Evolutionary conservation across 2,888 invertebrate genomes (phyloP).

Genomic region (Gerris lacustris): DNA sequence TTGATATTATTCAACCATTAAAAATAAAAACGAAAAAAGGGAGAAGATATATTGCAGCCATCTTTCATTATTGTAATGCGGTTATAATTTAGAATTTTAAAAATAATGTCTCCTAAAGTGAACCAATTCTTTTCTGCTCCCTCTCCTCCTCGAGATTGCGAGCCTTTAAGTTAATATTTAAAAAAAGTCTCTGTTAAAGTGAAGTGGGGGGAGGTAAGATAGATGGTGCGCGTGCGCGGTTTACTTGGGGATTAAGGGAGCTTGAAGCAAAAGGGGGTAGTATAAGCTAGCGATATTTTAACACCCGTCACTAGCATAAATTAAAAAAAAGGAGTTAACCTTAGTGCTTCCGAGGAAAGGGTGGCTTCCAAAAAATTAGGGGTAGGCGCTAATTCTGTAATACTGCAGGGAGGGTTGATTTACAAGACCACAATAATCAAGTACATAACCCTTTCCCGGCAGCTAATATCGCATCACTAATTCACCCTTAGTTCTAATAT

Average conservation of each 20-base stretch:
- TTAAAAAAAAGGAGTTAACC: background rate
- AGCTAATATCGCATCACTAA: conserved; percentile 1
- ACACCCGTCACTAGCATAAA: conserved; percentile 1
- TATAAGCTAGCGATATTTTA: conserved; percentile 2
- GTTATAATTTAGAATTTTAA: background rate
- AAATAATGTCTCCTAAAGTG: conserved; percentile 3
- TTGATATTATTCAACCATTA: background rate
- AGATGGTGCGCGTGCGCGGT: background rate
- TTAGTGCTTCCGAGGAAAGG: background rate
- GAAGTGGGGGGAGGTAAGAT: background rate
- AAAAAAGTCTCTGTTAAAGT: background rate
- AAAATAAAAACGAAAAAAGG: background rate
- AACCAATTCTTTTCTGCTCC: background rate
- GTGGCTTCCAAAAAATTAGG: background rate
- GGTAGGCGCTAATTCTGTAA: background rate
- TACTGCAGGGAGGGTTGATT: background rate
- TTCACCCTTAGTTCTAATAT: background rate
- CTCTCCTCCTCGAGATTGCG: background rate
- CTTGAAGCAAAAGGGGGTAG: conserved; percentile 1
- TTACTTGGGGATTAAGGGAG: background rate
- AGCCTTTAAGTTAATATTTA: background rate
- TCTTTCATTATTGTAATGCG: conserved; percentile 3
- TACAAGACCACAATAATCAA: conserved; percentile 1
- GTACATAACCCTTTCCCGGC: background rate
- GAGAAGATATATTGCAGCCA: background rate